These are phyloP conservation scores for Nesidiocoris tenuis DNA, from an alignment of 2,888 invertebrate genomes.

Conservation along the genomic window DNA sequence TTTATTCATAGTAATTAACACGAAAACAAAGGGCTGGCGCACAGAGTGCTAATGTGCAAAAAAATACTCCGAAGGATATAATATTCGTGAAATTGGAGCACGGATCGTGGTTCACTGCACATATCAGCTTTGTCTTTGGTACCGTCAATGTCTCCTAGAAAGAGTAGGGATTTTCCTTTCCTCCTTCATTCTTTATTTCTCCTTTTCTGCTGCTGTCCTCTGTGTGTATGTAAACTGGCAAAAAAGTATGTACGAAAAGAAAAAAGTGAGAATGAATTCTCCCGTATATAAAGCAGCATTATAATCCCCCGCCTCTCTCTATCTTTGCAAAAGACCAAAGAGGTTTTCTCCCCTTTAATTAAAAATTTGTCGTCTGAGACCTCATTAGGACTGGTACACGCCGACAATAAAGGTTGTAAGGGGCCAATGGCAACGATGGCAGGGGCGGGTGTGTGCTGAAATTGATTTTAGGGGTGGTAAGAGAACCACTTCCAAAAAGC, in stretches of 20 bases:
- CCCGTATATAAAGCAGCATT: constrained; percentile 40
- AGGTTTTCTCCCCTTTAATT: constrained; percentile 34
- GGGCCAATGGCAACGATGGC: not conserved
- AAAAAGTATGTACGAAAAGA: constrained; percentile 20
- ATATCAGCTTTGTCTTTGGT: constrained; percentile 20
- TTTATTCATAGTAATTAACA: not conserved
- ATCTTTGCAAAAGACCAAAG: constrained; percentile 27
- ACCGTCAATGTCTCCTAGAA: constrained; percentile 28
- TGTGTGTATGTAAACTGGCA: constrained; percentile 1
- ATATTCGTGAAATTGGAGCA: constrained; percentile 18
- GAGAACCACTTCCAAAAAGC: not conserved
- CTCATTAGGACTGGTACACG: constrained; percentile 37
- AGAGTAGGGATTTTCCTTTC: not conserved
- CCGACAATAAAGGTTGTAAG: constrained; percentile 22
- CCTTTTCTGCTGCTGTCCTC: not conserved
- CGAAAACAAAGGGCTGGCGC: not conserved
- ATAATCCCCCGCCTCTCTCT: constrained; percentile 17
- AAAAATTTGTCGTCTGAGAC: constrained; percentile 42
- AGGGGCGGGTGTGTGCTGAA: not conserved
- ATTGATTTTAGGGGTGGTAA: not conserved
- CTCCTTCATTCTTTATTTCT: constrained; percentile 14
- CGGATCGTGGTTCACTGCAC: constrained; percentile 20
- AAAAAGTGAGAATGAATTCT: constrained; percentile 40
- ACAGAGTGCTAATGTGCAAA: not conserved
- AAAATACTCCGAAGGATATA: constrained; percentile 12